These are phyloP conservation scores for Orthosia incerta DNA, from an alignment of 2,888 invertebrate species.

Conservation along the genomic window DNA sequence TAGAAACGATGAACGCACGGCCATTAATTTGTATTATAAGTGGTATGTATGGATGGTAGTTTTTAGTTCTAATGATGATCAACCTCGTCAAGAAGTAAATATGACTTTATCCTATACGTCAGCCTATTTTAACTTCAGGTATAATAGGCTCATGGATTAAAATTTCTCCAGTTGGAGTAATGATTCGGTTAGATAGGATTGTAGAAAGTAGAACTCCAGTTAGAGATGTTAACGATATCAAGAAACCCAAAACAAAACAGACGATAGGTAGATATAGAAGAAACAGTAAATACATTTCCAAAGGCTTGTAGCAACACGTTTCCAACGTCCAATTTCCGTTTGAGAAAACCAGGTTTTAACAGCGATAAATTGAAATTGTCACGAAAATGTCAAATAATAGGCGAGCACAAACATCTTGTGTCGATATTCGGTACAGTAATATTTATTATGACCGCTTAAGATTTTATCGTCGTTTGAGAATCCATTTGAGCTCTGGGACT, in stretches of 20 bases:
- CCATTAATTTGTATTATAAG: not conserved
- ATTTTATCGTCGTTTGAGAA: constrained; percentile 51
- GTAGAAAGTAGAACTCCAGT: constrained; percentile 4
- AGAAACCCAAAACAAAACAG: not conserved
- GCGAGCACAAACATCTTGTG: constrained; percentile 28
- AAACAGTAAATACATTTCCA: not conserved
- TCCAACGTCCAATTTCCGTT: constrained; percentile 15
- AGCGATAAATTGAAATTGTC: constrained; percentile 46
- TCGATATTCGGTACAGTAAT: constrained; percentile 44
- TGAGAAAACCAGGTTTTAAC: constrained; percentile 12
- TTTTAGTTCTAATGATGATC: not conserved
- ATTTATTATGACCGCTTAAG: constrained; percentile 51
- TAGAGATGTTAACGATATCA: not conserved
- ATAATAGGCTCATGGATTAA: not conserved
- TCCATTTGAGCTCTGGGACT: constrained; percentile 26
- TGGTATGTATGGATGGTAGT: not conserved
- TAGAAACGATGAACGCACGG: not conserved
- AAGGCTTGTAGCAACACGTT: not conserved
- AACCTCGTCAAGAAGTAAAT: not conserved
- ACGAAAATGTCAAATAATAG: constrained; percentile 47
- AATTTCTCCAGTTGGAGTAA: no score
- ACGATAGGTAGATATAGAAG: not conserved
- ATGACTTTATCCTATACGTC: no score
- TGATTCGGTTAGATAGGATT: not conserved
- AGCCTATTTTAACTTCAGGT: not conserved